Evolutionary conservation across 2,113 vertebrate genomes (phyloP), one percentile per base, ranked within the genome.

Genomic region (Spheniscus mendiculus): DNA sequence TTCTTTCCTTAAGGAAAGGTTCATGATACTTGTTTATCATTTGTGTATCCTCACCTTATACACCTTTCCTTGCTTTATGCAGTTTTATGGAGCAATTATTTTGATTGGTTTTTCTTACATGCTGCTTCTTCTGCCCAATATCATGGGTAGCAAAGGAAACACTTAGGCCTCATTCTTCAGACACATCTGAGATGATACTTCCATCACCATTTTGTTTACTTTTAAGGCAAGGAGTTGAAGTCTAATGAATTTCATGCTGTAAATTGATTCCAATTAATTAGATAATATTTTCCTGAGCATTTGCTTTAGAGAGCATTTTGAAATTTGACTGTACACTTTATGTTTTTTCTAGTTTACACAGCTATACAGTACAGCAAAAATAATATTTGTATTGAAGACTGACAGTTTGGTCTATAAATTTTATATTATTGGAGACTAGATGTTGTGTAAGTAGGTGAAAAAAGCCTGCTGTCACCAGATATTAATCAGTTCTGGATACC

Each of bases 31-130:
- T 49, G 6, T n/a, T 36, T 20, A 14, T 21, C 50, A n/a, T 38
- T 36, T 74, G 16, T 22, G 29, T 14, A 20, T 56, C 27, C 38
- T 63, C 50, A 71, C 9, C 7, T 32, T 47, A 1, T 15, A 34
- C 5, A 47, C 19, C 21, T 81, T 55, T 20, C 34, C 47, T 63
- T 59, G 40, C 16, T 61, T 74, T 61, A 3, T 76, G 61, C 27
- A 40, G 22, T 59, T 74, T 26, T 49, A 45, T 1, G 22, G 21
- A 76, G 19, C 16, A 85, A 61, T 38, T 49, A 15, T 52, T 86
- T 63, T 36, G 9, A n/a, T 2, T 49, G 11, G 0, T 12, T 76
- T 71, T 80, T 53, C 45, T n/a, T 30, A 38, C 1, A 0, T 29
- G 10, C 12, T 32, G 2, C 1, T 56, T 74, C 56, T 70, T 36